Percentiles rank a stretch among this genome's conserved stretches.
Evolutionary conservation across 1,140 invertebrate species (phyloP).

Genomic region (Gonatopus flavifemur): DNA sequence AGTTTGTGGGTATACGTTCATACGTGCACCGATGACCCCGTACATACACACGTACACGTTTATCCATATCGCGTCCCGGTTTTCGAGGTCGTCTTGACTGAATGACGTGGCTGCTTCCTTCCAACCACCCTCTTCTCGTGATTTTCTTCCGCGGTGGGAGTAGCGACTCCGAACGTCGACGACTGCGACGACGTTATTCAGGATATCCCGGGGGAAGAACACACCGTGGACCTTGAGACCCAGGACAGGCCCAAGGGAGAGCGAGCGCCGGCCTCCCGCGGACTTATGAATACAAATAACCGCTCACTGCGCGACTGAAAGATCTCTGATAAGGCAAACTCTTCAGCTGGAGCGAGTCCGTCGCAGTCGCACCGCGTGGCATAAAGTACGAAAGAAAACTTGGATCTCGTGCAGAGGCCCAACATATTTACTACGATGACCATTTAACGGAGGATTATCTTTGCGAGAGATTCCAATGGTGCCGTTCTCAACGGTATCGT

Average conservation of each 20-base stretch:
- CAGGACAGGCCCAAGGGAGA: conserved; percentile 18
- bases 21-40: conserved; percentile 5
- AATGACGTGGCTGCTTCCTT: conserved; percentile 32
- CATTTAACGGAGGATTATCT: conserved; percentile 54
- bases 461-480: conserved; percentile 26
- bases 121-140: not conserved
- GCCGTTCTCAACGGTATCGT: conserved; percentile 6
- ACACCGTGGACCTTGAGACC: conserved; percentile 11
- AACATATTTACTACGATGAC: conserved; percentile 24
- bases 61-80: too few species aligned
- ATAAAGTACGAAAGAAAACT: conserved; percentile 34
- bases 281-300: conserved; percentile 62
- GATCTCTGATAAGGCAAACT: conserved; percentile 54
- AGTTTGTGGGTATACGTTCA: too few species aligned
- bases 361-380: conserved; percentile 18
- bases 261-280: conserved; percentile 57
- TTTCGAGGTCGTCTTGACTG: conserved; percentile 22
- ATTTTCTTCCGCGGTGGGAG: conserved; percentile 6
- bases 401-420: conserved; percentile 6
- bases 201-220: conserved; percentile 18
- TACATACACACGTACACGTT: not conserved
- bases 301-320: conserved; percentile 57
- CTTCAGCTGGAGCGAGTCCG: too few species aligned
- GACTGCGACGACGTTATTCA: too few species aligned
- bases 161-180: not conserved